Evolutionary conservation across 2,797 vertebrate species (phyloP).

Genomic region (Melanitta fusca): DNA sequence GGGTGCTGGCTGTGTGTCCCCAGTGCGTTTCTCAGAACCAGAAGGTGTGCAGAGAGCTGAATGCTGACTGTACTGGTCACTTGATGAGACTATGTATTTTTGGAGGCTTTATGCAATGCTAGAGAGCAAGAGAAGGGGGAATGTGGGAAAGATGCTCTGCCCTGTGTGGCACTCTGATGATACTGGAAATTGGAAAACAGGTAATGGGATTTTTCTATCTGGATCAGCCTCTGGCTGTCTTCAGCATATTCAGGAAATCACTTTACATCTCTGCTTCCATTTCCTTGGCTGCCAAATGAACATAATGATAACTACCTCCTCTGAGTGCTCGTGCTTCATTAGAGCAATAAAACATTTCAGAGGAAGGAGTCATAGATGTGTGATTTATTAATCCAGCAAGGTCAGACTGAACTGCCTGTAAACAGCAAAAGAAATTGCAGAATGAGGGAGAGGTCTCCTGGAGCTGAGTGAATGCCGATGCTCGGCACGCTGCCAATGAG

Average conservation of each 20-base stretch:
- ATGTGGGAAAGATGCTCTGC: not conserved
- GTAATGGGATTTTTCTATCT: not conserved
- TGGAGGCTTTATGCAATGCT: not conserved
- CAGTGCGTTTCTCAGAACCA: not conserved
- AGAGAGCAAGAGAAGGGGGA: not conserved
- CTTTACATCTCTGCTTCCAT: slow-evolving; percentile 40
- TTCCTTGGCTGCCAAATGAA: slow-evolving; percentile 45
- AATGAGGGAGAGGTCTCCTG: not conserved
- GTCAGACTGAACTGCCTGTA: not conserved
- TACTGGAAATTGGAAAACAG: not conserved
- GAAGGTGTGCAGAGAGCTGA: not conserved
- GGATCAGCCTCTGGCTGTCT: slow-evolving; percentile 17
- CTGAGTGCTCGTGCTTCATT: slow-evolving; percentile 5
- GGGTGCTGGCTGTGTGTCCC: not conserved
- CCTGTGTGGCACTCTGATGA: not conserved
- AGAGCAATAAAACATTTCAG: not conserved
- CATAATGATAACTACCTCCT: not conserved
- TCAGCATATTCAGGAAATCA: slow-evolving; percentile 21
- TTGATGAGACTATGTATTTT: not conserved
- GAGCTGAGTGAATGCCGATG: accelerated
- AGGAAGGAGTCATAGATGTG: not conserved
- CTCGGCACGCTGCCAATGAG: accelerated
- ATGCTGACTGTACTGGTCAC: not conserved
- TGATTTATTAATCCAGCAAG: slow-evolving; percentile 3
- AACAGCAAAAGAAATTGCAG: not conserved